These are phyloP conservation scores for Schmidtea mediterranea DNA, from an alignment of 1,140 invertebrate genomes.

Conservation along the genomic window DNA sequence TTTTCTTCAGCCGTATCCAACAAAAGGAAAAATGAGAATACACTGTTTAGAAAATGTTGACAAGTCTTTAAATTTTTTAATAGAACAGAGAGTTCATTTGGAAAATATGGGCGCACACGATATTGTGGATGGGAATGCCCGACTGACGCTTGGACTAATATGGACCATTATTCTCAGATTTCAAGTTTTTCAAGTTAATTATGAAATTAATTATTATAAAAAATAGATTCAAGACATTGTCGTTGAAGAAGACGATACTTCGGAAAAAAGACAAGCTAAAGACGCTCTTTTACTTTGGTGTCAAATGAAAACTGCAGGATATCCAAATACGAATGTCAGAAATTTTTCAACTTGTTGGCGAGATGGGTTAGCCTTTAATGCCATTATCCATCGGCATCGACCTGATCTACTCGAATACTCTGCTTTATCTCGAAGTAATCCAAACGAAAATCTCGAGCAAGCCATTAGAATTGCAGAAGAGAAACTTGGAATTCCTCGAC, in stretches of 20 bases:
- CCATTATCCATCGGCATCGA: conserved; percentile 87
- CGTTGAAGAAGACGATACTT: conserved; percentile 92
- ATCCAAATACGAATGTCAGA: conserved; percentile 98
- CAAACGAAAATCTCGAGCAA: conserved; percentile 62
- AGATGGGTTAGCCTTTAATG: conserved; percentile 90
- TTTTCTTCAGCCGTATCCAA: conserved; percentile 52
- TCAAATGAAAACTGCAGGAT: conserved; percentile 91
- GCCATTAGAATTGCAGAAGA: conserved; percentile 73
- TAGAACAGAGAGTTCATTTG: conserved; percentile 71
- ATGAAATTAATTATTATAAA: background rate
- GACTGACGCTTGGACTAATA: conserved; percentile 82
- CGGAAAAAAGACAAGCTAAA: conserved; percentile 44
- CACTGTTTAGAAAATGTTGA: conserved; percentile 98
- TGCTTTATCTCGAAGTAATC: conserved; percentile 71
- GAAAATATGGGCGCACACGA: conserved; percentile 99
- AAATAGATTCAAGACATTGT: conserved; percentile 72
- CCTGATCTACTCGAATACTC: conserved; percentile 89
- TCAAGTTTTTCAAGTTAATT: conserved; percentile 48
- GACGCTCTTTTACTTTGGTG: conserved; percentile 95
- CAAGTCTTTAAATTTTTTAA: conserved; percentile 82
- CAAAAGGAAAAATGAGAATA: conserved; percentile 98
- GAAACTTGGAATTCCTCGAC: conserved; percentile 56
- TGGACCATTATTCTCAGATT: conserved; percentile 99
- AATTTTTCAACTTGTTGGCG: conserved; percentile 75
- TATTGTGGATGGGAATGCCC: conserved; percentile 92